phyloP scores from a whole-genome alignment of 2,888 invertebrate genomes.

The Balanococcus diminutus region DNA sequence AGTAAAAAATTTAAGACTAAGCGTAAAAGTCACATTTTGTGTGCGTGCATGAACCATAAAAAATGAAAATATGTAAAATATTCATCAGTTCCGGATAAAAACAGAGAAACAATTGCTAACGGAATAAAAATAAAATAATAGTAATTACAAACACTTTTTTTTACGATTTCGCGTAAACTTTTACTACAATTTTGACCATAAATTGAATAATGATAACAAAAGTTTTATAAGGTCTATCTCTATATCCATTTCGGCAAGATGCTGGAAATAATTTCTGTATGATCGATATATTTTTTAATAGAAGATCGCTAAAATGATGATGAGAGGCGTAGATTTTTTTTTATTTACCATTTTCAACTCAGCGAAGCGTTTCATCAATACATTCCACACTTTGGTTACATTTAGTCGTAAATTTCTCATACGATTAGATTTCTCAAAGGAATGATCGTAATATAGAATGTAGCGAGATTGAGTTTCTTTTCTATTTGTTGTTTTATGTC shows the following conservation, averaged over 20 bases:
- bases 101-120: neutral
- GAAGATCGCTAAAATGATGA: neutral
- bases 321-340: neutral
- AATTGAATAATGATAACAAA: constrained; percentile 31
- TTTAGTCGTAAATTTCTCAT: neutral
- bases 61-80: constrained; percentile 39
- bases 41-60: constrained; percentile 4
- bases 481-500: neutral
- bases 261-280: neutral
- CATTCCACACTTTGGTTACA: neutral
- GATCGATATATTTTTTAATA: constrained; percentile 13
- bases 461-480: neutral
- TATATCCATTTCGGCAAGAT: neutral
- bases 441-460: neutral
- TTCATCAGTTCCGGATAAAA: neutral
- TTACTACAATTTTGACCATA: neutral
- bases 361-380: neutral
- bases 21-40: neutral
- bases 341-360: neutral
- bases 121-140: constrained; percentile 30
- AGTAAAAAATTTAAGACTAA: constrained; percentile 28
- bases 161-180: constrained; percentile 14
- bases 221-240: constrained; percentile 3
- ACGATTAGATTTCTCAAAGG: neutral
- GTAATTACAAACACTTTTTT: constrained; percentile 29